Conservation (phyloP, 2,888 invertebrate genomes). For the Euspilapteryx auroguttella region DNA sequence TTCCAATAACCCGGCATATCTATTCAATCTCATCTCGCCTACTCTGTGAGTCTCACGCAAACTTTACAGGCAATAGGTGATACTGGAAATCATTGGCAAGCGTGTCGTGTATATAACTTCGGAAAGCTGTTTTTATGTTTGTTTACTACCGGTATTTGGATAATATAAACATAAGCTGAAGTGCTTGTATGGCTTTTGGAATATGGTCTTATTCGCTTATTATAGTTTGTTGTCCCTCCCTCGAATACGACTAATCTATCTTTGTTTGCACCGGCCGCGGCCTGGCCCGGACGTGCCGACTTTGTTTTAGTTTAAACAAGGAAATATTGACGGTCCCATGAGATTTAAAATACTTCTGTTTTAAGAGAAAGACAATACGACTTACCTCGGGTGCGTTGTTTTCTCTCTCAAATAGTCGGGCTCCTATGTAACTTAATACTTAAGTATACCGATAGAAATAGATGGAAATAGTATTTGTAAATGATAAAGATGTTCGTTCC, state of each 20-base stretch:
- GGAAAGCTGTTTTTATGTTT: no score
- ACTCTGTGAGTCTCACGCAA: conserved; percentile 3
- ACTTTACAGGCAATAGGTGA: neutral
- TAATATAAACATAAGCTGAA: no score
- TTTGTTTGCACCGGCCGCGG: conserved; percentile 23
- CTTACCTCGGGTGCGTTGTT: conserved; percentile 47
- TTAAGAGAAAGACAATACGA: conserved; percentile 55
- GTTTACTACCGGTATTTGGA: no score
- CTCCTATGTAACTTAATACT: conserved; percentile 38
- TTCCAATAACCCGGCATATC: conserved; percentile 3
- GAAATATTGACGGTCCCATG: conserved; percentile 50
- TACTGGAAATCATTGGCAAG: conserved; percentile 2
- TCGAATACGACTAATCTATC: conserved; percentile 8
- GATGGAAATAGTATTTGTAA: neutral
- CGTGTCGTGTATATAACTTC: neutral
- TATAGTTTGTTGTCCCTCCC: conserved; percentile 6
- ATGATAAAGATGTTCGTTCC: conserved; percentile 1
- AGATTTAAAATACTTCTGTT: conserved; percentile 53
- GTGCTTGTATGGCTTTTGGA: no score
- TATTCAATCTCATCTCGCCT: conserved; percentile 4
- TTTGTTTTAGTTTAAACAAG: conserved; percentile 38
- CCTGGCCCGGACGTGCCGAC: conserved; percentile 27
- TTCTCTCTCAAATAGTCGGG: conserved; percentile 47
- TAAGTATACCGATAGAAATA: conserved; percentile 4
- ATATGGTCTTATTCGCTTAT: no score